Evolutionary conservation across 1,140 invertebrate genomes (phyloP).

Genomic region (Drosophila bocqueti): DNA sequence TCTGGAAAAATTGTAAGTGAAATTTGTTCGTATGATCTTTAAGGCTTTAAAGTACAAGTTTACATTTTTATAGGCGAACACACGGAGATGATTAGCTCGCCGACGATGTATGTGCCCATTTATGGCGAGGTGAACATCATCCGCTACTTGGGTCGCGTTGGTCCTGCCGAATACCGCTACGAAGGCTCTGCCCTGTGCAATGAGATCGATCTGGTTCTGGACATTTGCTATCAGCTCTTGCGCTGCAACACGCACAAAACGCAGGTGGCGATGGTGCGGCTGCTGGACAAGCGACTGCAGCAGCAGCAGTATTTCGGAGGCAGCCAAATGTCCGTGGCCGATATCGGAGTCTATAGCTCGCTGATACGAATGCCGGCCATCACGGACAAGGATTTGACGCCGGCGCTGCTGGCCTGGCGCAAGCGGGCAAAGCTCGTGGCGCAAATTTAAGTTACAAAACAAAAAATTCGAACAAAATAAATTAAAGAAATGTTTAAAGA

Average conservation of each 20-base stretch:
- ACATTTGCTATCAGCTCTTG: constrained; percentile 83
- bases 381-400: constrained; percentile 77
- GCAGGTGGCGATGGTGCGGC: constrained; percentile 69
- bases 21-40: neutral
- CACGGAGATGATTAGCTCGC: constrained; percentile 84
- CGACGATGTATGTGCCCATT: constrained; percentile 84
- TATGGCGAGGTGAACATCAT: constrained; percentile 84
- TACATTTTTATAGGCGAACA: constrained; percentile 63
- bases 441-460: constrained; percentile 55
- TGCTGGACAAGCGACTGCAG: constrained; percentile 70
- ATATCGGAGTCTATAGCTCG: constrained; percentile 80
- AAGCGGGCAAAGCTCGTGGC: constrained; percentile 73
- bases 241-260: constrained; percentile 76
- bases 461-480: constrained; percentile 40
- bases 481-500: neutral
- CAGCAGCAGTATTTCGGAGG: constrained; percentile 81
- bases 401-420: constrained; percentile 71
- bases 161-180: constrained; percentile 75
- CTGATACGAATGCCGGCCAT: constrained; percentile 76
- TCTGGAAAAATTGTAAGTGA: constrained; percentile 83
- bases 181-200: constrained; percentile 75
- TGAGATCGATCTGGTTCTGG: constrained; percentile 79
- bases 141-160: constrained; percentile 79
- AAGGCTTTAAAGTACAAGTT: neutral
- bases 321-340: constrained; percentile 74